A percentile compares a stretch with the other conserved stretches of the same genome.
Conservation (phyloP, 2,888 invertebrate species). For the Campoplex nolae region DNA sequence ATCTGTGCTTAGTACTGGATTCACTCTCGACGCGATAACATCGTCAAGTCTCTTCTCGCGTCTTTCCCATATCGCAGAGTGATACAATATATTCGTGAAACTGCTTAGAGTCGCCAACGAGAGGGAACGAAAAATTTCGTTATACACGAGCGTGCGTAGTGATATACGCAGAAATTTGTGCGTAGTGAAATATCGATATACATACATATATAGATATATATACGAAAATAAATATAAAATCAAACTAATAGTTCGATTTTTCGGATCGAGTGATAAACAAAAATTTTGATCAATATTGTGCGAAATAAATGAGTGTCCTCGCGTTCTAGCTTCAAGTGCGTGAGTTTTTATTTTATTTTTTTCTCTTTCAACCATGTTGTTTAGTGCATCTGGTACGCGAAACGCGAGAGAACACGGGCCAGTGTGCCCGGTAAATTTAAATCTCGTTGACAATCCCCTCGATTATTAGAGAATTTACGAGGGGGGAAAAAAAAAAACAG, state of each 20-base stretch:
- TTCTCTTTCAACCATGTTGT: constrained; percentile 60
- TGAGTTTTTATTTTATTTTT: constrained; percentile 23
- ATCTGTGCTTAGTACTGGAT: constrained; percentile 30
- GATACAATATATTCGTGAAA: neutral
- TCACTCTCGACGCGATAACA: constrained; percentile 33
- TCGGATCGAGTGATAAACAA: constrained; percentile 32
- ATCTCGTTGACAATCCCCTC: constrained; percentile 61
- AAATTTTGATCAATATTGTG: constrained; percentile 7
- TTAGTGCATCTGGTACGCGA: constrained; percentile 61
- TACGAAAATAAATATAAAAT: constrained; percentile 30
- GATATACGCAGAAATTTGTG: constrained; percentile 35
- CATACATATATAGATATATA: neutral
- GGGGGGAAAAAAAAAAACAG: neutral
- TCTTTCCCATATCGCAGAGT: neutral
- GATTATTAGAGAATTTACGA: constrained; percentile 52
- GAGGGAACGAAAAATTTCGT: neutral
- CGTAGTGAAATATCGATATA: constrained; percentile 31
- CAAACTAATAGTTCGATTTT: constrained; percentile 32
- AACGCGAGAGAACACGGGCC: constrained; percentile 66
- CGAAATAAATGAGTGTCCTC: constrained; percentile 13
- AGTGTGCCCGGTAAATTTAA: constrained; percentile 61
- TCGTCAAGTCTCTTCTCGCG: neutral
- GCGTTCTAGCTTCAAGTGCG: constrained; percentile 28
- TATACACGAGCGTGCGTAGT: constrained; percentile 16
- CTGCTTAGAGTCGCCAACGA: neutral